phyloP scores from a whole-genome alignment of 2,797 vertebrate genomes.

The Pipistrellus kuhlii region DNA sequence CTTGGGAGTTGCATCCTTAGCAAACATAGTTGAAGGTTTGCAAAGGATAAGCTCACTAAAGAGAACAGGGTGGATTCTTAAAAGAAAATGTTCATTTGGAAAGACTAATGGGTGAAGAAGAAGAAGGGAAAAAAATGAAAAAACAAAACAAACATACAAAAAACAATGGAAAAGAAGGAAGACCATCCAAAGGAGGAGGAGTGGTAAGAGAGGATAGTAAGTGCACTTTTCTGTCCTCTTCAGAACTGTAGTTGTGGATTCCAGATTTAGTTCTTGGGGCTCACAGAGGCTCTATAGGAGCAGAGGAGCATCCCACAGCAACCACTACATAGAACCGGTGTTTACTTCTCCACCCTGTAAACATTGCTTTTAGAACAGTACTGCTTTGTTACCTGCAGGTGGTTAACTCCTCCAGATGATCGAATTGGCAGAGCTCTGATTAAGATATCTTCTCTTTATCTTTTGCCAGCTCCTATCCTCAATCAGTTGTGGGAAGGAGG shows the following conservation, averaged over 20 bases:
- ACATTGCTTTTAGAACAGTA: conserved; percentile 3
- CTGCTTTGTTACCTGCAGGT: conserved; percentile 56
- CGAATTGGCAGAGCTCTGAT: conserved; percentile 36
- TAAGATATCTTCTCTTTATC: conserved; percentile 55
- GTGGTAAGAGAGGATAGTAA: neutral
- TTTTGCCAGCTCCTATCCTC: conserved; percentile 56
- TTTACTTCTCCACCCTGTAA: neutral
- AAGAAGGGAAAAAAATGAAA: conserved; percentile 17
- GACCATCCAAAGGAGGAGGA: neutral
- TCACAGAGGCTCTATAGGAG: neutral
- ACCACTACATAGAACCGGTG: neutral
- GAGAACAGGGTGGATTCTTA: neutral
- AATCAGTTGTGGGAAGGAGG: conserved; percentile 60
- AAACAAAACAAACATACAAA: neutral
- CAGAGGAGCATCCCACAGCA: neutral
- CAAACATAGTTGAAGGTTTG: neutral
- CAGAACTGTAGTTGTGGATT: neutral
- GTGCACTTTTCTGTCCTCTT: neutral
- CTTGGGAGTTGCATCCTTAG: neutral
- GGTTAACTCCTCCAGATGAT: conserved; percentile 39
- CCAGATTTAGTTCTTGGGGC: neutral
- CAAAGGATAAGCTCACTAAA: neutral
- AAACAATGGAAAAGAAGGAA: neutral
- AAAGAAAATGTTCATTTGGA: neutral
- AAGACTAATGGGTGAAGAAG: neutral